Evolutionary conservation across 2,113 vertebrate genomes (phyloP).

Genomic region (Penelope pileata): DNA sequence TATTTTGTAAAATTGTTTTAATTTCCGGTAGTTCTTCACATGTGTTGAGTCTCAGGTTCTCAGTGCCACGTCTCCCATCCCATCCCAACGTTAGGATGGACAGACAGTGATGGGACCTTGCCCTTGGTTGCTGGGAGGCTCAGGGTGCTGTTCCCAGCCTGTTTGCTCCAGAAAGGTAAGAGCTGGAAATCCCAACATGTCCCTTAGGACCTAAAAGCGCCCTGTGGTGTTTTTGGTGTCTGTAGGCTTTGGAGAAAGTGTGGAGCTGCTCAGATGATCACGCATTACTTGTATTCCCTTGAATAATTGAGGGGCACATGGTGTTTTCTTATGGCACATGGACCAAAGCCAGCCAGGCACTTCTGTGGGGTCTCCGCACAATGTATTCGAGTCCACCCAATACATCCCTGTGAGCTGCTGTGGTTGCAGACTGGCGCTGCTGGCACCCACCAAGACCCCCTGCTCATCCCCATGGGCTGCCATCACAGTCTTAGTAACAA

Average conservation of each 20-base stretch:
- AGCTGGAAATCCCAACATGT: neutral
- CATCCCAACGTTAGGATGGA: neutral
- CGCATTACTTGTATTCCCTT: neutral
- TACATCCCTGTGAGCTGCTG: neutral
- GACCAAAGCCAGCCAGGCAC: too few relatives aligned
- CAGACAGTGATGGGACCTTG: neutral
- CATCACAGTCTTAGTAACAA: fast-evolving
- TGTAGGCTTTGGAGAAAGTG: neutral
- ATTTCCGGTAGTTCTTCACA: neutral
- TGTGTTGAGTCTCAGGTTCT: neutral
- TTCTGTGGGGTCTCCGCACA: too few relatives aligned
- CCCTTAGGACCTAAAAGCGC: neutral
- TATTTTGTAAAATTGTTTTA: neutral
- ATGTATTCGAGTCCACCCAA: neutral
- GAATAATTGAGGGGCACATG: neutral
- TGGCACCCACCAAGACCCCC: neutral
- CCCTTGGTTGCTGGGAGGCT: neutral
- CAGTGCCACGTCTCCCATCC: neutral
- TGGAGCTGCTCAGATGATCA: neutral
- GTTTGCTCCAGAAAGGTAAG: neutral
- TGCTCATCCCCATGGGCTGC: neutral
- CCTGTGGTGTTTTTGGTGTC: neutral
- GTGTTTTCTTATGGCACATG: neutral
- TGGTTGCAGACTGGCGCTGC: neutral
- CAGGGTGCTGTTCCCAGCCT: neutral